Conservation (phyloP, 2,888 invertebrate genomes). For the Nephrotoma appendiculata region DNA sequence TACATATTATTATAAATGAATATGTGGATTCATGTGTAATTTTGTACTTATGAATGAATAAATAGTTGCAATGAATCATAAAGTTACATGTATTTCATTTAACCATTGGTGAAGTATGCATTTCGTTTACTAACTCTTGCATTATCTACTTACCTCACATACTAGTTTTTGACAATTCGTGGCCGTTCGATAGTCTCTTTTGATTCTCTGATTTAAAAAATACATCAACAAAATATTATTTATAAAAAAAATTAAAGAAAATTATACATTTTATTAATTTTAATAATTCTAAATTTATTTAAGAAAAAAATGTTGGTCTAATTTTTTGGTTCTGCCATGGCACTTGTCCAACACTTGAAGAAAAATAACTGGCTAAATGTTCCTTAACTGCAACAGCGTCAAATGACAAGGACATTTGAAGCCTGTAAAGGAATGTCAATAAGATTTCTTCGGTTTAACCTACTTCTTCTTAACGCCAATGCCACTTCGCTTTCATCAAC, state of each 20-base stretch:
- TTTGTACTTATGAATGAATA: neutral
- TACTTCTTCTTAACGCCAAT: no score
- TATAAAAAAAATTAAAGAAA: no score
- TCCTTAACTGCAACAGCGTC: neutral
- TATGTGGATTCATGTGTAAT: neutral
- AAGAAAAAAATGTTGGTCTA: no score
- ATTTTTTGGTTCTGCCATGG: neutral
- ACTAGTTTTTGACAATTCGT: neutral
- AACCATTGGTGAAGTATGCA: no score
- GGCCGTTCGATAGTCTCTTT: neutral
- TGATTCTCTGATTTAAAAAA: neutral
- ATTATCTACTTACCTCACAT: neutral
- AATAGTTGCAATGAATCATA: neutral
- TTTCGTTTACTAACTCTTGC: no score
- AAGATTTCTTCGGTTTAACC: neutral
- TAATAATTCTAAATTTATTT: no score
- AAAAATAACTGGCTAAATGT: neutral
- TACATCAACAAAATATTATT: no score
- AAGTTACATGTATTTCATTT: no score
- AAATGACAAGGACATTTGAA: no score
- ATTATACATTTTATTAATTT: no score
- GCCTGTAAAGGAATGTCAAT: neutral
- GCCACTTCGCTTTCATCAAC: neutral
- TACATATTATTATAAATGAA: neutral
- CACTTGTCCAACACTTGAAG: neutral